Conservation (phyloP, 2,797 vertebrate species). For the Sandelia bainsii region DNA sequence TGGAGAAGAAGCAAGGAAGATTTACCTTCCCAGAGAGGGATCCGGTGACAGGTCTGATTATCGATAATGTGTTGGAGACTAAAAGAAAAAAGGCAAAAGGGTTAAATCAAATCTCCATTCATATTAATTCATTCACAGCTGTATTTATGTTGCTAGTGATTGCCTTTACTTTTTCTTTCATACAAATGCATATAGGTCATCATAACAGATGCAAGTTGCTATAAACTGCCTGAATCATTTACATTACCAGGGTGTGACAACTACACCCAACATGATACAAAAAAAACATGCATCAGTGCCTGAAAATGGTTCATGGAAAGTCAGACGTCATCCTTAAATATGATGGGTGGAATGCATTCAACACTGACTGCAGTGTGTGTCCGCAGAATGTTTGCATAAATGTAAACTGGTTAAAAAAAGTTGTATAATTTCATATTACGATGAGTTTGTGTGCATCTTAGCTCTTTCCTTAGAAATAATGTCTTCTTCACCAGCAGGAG, state of each 20-base stretch:
- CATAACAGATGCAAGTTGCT: constrained; percentile 29
- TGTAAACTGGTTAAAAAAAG: constrained; percentile 29
- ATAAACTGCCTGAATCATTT: constrained; percentile 48
- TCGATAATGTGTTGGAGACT: constrained; percentile 73
- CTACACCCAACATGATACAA: constrained; percentile 66
- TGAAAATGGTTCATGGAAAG: constrained; percentile 73
- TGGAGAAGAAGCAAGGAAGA: constrained; percentile 94
- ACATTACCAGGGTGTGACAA: constrained; percentile 61
- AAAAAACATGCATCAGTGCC: constrained; percentile 68
- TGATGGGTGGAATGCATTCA: constrained; percentile 59
- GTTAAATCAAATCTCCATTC: constrained; percentile 22
- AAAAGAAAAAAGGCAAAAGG: constrained; percentile 54
- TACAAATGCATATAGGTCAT: constrained; percentile 10
- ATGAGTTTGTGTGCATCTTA: constrained; percentile 12
- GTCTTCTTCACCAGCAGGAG: background rate
- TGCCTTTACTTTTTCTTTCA: background rate
- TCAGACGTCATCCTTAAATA: constrained; percentile 70
- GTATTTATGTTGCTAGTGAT: background rate
- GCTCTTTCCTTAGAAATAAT: constrained; percentile 14
- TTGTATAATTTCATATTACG: constrained; percentile 32
- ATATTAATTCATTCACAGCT: background rate
- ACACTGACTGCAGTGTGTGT: constrained; percentile 39
- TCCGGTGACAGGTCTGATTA: constrained; percentile 86
- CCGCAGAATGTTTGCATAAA: constrained; percentile 50
- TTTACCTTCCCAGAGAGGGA: constrained; percentile 91